These are phyloP conservation scores for Elegia similella DNA, from an alignment of 2,888 invertebrate species.

Conservation along the genomic window DNA sequence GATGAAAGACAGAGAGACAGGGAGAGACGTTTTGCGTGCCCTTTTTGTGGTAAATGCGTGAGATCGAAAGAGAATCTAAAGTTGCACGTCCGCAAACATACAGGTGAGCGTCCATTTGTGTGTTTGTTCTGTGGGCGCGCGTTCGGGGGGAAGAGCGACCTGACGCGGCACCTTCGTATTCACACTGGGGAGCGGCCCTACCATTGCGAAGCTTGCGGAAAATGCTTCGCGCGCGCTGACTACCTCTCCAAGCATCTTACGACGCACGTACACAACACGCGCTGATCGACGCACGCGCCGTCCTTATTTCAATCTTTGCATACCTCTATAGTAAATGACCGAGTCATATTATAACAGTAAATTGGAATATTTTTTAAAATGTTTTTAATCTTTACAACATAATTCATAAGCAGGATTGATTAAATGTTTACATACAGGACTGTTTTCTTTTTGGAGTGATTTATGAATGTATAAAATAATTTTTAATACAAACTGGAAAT, in stretches of 20 bases:
- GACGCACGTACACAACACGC: conserved; percentile 91
- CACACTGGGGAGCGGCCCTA: conserved; percentile 95
- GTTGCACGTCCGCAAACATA: conserved; percentile 92
- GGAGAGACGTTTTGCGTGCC: conserved; percentile 91
- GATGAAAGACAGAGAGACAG: conserved; percentile 81
- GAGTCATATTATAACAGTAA: conserved; percentile 65
- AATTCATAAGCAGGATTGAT: conserved; percentile 72
- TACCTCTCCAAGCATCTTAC: conserved; percentile 95
- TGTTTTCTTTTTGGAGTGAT: conserved; percentile 72
- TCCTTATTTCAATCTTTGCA: conserved; percentile 47
- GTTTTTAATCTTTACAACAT: conserved; percentile 75
- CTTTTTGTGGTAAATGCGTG: conserved; percentile 94
- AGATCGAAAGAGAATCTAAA: conserved; percentile 94
- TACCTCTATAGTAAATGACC: conserved; percentile 55
- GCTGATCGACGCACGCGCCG: conserved; percentile 69
- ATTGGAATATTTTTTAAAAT: conserved; percentile 78
- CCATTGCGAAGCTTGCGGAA: conserved; percentile 95
- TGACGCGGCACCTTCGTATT: conserved; percentile 92
- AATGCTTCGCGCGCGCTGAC: conserved; percentile 94
- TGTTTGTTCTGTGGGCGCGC: conserved; percentile 94
- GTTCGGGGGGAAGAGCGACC: conserved; percentile 93
- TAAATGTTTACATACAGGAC: conserved; percentile 69
- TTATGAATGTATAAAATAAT: conserved; percentile 66
- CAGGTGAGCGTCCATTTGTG: conserved; percentile 94
- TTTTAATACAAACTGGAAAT: conserved; percentile 35